Conservation (phyloP, 2,113 vertebrate species). For the Columbina picui region DNA sequence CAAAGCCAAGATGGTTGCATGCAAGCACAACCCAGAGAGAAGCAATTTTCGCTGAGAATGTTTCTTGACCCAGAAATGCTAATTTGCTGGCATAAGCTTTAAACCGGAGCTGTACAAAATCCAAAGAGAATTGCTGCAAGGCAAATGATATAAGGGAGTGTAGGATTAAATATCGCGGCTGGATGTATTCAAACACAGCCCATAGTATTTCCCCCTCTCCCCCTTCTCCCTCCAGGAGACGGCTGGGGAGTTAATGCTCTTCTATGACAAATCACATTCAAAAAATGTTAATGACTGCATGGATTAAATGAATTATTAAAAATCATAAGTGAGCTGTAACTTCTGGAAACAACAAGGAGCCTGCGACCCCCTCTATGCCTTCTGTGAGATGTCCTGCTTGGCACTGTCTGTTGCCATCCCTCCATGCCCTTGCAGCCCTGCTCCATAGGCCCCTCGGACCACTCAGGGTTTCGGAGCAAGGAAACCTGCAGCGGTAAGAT, state of each 20-base stretch:
- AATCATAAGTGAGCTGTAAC: background rate
- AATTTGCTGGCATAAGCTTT: constrained; percentile 3
- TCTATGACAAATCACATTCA: constrained; percentile 11
- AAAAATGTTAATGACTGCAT: background rate
- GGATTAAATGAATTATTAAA: background rate
- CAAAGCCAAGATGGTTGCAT: background rate
- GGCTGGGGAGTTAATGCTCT: background rate
- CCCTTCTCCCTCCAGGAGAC: background rate
- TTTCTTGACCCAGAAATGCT: background rate
- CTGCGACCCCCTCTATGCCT: background rate
- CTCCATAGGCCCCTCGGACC: background rate
- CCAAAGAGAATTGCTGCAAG: background rate
- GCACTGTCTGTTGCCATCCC: fast-evolving
- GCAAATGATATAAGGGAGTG: background rate
- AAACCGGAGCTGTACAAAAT: background rate
- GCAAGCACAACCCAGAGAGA: background rate
- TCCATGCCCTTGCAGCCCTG: background rate
- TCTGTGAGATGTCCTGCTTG: fast-evolving
- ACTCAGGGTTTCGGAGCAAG: background rate
- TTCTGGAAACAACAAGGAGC: background rate
- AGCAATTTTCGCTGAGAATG: background rate
- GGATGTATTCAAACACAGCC: background rate
- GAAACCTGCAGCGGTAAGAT: background rate
- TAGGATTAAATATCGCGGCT: background rate
- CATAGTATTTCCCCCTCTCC: background rate